A percentile compares a stretch with the other conserved stretches of the same genome.
Evolutionary conservation across 2,888 invertebrate genomes (phyloP).

Genomic region (Electrophaes corylata): DNA sequence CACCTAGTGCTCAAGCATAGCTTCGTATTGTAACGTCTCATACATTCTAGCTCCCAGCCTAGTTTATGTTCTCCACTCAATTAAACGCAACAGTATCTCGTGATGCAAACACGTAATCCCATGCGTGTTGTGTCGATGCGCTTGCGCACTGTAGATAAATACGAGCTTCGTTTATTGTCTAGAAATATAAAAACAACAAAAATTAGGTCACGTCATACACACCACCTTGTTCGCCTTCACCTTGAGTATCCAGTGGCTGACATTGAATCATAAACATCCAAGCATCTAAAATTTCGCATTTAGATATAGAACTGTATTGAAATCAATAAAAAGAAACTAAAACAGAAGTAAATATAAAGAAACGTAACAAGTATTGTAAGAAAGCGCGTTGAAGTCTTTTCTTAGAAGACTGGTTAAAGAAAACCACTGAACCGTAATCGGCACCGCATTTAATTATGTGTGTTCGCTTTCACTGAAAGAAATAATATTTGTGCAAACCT

Average conservation of each 20-base stretch:
- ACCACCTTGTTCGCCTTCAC: no score
- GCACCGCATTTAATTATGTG: no score
- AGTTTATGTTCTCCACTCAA: constrained; percentile 28
- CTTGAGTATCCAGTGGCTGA: no score
- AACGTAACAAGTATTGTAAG: background rate
- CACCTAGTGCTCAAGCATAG: no score
- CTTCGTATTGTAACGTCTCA: no score
- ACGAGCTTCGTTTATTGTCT: background rate
- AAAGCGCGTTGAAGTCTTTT: constrained; percentile 18
- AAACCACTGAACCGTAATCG: background rate
- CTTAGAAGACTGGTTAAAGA: background rate
- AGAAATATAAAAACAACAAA: background rate
- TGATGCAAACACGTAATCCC: constrained; percentile 25
- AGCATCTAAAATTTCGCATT: no score
- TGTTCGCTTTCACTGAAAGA: no score
- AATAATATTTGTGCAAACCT: no score
- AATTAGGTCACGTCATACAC: background rate
- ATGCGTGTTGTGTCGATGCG: background rate
- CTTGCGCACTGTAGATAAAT: constrained; percentile 11
- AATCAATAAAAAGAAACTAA: background rate
- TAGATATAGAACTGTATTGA: no score
- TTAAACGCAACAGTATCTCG: constrained; percentile 36
- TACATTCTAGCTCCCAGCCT: constrained; percentile 6
- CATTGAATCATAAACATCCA: no score
- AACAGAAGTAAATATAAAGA: no score